phyloP scores from a whole-genome alignment of 2,113 vertebrate species.

The Paratilapia polleni region DNA sequence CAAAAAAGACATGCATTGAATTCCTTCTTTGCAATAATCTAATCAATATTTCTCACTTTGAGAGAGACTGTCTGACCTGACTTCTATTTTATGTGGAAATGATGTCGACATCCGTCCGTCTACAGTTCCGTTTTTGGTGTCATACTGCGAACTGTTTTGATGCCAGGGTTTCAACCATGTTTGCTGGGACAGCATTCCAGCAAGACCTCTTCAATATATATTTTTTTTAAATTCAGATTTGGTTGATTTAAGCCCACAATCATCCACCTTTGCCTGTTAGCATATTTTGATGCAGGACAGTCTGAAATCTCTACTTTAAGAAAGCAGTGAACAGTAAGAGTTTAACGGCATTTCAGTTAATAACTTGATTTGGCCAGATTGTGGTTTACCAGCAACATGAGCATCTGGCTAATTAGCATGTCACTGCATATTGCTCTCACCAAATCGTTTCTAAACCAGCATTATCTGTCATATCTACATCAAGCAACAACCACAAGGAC shows the following conservation, averaged over 20 bases:
- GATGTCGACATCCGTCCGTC: no score
- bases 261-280: background rate
- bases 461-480: background rate
- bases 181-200: background rate
- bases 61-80: no score
- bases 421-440: background rate
- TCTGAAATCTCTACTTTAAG: background rate
- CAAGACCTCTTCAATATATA: background rate
- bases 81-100: no score
- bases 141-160: no score
- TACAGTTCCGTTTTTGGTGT: no score
- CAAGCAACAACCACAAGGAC: background rate
- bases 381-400: background rate
- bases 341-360: background rate
- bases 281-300: background rate
- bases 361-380: background rate
- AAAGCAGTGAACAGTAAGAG: background rate
- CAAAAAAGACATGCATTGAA: no score
- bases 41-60: no score
- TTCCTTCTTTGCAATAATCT: no score
- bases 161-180: no score
- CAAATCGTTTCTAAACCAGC: background rate
- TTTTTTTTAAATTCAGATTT: background rate
- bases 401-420: background rate
- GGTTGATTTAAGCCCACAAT: background rate